These are phyloP conservation scores for Sceliomorpha sp. DNA, from an alignment of 2,888 invertebrate genomes.

Conservation along the genomic window DNA sequence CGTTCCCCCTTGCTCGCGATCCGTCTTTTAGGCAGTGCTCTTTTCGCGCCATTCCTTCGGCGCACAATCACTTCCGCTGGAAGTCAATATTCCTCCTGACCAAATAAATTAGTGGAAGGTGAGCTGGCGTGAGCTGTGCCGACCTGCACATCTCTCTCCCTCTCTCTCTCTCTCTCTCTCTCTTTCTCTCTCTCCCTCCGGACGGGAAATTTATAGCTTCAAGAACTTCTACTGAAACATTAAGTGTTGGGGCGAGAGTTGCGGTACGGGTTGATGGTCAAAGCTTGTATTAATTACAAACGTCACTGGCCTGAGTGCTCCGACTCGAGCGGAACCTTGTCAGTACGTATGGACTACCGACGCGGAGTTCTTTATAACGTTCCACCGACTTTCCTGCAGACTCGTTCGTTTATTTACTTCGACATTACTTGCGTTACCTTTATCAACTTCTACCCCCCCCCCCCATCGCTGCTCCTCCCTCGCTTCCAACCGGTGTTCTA, in stretches of 20 bases:
- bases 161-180: conserved; percentile 18
- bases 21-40: too few relatives aligned
- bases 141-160: conserved; percentile 27
- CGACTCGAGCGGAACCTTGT: conserved; percentile 49
- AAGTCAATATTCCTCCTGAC: conserved; percentile 38
- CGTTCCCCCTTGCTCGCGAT: conserved; percentile 10
- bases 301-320: conserved; percentile 63
- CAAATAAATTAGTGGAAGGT: conserved; percentile 40
- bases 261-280: conserved; percentile 66
- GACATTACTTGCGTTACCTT: too few relatives aligned
- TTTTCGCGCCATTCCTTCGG: conserved; percentile 4
- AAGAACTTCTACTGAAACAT: conserved; percentile 43
- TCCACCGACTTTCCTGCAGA: too few relatives aligned
- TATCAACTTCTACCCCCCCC: too few relatives aligned
- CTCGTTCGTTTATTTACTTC: too few relatives aligned
- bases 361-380: too few relatives aligned
- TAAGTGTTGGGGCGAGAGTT: conserved; percentile 41
- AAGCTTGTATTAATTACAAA: conserved; percentile 73
- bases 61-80: conserved; percentile 33
- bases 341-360: too few relatives aligned
- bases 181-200: conserved; percentile 17
- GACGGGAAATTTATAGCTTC: conserved; percentile 46
- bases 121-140: conserved; percentile 25
- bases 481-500: too few relatives aligned
- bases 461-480: too few relatives aligned